These are phyloP conservation scores for Pogonocherus hispidulus DNA, from an alignment of 2,888 invertebrate species.

Conservation along the genomic window DNA sequence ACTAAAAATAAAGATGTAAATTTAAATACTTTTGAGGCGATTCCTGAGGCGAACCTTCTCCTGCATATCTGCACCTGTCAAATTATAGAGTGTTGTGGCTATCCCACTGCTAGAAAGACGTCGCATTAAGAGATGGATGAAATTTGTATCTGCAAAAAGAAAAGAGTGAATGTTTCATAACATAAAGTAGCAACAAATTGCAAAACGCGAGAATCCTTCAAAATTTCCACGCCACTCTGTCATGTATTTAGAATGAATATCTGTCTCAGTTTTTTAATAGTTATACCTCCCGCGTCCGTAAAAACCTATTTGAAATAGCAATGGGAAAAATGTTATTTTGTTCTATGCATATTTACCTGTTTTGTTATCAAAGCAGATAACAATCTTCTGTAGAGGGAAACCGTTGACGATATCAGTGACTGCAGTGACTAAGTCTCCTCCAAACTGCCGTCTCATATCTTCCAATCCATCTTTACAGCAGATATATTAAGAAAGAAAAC, in stretches of 20 bases:
- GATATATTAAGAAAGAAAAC: background rate
- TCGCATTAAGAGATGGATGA: slow-evolving; percentile 55
- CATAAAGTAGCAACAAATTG: no score
- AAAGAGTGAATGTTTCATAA: no score
- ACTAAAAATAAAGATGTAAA: slow-evolving; percentile 66
- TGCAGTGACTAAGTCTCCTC: slow-evolving; percentile 64
- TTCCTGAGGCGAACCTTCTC: slow-evolving; percentile 55
- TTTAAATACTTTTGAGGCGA: no score
- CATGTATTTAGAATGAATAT: no score
- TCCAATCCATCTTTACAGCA: slow-evolving; percentile 45
- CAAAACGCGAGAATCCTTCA: no score
- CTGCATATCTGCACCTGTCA: slow-evolving; percentile 60
- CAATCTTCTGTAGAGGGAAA: slow-evolving; percentile 61
- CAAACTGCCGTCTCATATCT: slow-evolving; percentile 52
- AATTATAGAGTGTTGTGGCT: slow-evolving; percentile 60
- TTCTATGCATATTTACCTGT: slow-evolving; percentile 55
- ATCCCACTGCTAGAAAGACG: slow-evolving; percentile 57
- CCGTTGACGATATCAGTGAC: slow-evolving; percentile 61
- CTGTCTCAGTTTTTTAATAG: no score
- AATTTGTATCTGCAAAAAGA: slow-evolving; percentile 54
- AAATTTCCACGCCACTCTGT: no score
- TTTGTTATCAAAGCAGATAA: slow-evolving; percentile 61
- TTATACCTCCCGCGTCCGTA: no score
- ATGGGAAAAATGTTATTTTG: background rate
- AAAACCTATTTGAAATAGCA: no score